Evolutionary conservation across 2,797 vertebrate species (phyloP), one percentile per base, ranked within the genome.

Genomic region (Schizopygopsis malacanthus): DNA sequence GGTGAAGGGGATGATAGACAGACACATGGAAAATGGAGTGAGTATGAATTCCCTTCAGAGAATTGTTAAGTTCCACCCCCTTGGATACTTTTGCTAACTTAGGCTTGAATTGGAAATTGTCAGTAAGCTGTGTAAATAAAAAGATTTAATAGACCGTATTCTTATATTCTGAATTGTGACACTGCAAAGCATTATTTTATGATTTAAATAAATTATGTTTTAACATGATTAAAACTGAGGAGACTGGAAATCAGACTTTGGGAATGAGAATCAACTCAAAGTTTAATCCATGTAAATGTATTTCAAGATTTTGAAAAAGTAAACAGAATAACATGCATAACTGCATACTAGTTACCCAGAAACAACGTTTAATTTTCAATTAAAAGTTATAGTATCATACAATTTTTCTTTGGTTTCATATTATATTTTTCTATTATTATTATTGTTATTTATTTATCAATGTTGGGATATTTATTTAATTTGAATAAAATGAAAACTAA

Each of bases 11-110:
- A 90, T 94, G 0, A 83, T 90, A 82, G 97, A 97, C 71, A 91
- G 95, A 84, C 91, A 94, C 89, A 91, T 96, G 90, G 97, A 98
- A 91, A 97, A 98, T 16, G 97, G 96, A 86, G 98, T 91, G 72
- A 86, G 85, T 85, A 52, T 18, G n/a, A 79, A 12, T 43, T 50
- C 45, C 43, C 28, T 63, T 69, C 8, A 81, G 43, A 80, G 25
- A 50, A 52, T 45, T 33, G 33, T 33, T 69, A 69, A 50, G 0
- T 12, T 15, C 61, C 28, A 0, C 43, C 43, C 6, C 59, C 18
- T 52, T 16, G 39, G 43, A 50, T 39, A 52, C 25, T 8, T 63
- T 52, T 69, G 79, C 61, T 52, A 16, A 54, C 8, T 52, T 5
- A 43, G 28, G 5, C 12, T 15, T 43, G 4, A 25, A 25, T 61